Conservation (phyloP, 1,140 invertebrate species). For the Drosophila malerkotliana region DNA sequence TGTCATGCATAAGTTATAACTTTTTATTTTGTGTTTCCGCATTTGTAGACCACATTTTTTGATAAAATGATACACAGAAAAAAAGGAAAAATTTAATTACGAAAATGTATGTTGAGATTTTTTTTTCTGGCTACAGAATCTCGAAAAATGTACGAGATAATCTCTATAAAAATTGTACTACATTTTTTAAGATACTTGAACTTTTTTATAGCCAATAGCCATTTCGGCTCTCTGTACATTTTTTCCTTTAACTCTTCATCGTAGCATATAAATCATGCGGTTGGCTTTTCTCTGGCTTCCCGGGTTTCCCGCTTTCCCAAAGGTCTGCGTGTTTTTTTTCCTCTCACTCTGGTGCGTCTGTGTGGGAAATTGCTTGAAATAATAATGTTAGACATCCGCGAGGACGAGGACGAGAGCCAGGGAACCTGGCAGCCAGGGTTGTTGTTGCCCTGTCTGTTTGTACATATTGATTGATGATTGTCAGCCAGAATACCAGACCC, state of each 20-base stretch:
- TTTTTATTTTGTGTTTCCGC: slow-evolving; percentile 74
- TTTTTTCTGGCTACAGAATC: no score
- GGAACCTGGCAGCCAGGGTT: neutral
- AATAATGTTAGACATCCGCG: slow-evolving; percentile 68
- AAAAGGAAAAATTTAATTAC: neutral
- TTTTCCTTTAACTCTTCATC: slow-evolving; percentile 13
- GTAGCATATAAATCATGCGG: slow-evolving; percentile 73
- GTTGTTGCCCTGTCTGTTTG: slow-evolving; percentile 42
- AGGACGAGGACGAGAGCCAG: slow-evolving; percentile 1
- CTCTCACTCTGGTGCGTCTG: slow-evolving; percentile 47
- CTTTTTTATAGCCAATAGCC: neutral
- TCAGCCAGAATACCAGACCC: slow-evolving; percentile 51
- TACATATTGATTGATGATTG: slow-evolving; percentile 78
- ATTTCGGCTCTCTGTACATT: slow-evolving; percentile 5
- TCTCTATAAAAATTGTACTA: neutral
- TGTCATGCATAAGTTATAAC: slow-evolving; percentile 77
- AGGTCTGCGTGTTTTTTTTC: slow-evolving; percentile 13
- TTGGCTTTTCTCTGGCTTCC: slow-evolving; percentile 59
- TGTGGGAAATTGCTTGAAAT: slow-evolving; percentile 78
- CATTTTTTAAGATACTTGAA: neutral
- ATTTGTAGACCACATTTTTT: slow-evolving; percentile 62
- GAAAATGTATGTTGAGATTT: neutral
- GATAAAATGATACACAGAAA: slow-evolving; percentile 33
- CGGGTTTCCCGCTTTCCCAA: neutral
- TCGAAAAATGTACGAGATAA: neutral